These are phyloP conservation scores for Prionace glauca DNA, from an alignment of 2,797 vertebrate species.

Conservation along the genomic window DNA sequence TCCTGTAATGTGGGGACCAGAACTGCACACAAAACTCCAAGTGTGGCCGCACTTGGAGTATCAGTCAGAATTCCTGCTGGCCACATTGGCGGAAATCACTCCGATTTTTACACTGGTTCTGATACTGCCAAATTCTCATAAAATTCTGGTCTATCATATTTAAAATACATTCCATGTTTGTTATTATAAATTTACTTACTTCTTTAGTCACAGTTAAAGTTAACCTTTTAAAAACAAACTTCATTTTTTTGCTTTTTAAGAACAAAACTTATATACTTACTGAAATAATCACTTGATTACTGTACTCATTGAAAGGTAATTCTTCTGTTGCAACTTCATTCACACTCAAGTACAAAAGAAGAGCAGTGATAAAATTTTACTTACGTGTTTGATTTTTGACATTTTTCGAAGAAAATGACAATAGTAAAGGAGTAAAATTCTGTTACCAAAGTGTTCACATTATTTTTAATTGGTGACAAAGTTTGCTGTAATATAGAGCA, in stretches of 20 bases:
- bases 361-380: neutral
- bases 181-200: neutral
- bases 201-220: neutral
- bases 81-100: too few relatives aligned
- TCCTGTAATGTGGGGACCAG: too few relatives aligned
- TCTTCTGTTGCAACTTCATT: neutral
- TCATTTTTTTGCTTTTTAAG: too few relatives aligned
- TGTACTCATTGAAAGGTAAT: neutral
- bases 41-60: too few relatives aligned
- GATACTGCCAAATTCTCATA: too few relatives aligned
- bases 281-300: neutral
- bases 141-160: neutral
- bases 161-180: neutral
- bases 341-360: neutral
- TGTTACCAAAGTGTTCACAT: neutral
- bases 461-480: conserved; percentile 4
- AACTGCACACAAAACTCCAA: too few relatives aligned
- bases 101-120: too few relatives aligned
- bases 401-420: neutral
- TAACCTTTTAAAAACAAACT: neutral
- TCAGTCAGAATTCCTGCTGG: too few relatives aligned
- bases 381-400: neutral
- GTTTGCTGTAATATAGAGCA: neutral
- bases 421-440: neutral
- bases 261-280: neutral